These are phyloP conservation scores for Thecocarcelia acutangulata DNA, from an alignment of 2,888 invertebrate genomes.

Conservation along the genomic window DNA sequence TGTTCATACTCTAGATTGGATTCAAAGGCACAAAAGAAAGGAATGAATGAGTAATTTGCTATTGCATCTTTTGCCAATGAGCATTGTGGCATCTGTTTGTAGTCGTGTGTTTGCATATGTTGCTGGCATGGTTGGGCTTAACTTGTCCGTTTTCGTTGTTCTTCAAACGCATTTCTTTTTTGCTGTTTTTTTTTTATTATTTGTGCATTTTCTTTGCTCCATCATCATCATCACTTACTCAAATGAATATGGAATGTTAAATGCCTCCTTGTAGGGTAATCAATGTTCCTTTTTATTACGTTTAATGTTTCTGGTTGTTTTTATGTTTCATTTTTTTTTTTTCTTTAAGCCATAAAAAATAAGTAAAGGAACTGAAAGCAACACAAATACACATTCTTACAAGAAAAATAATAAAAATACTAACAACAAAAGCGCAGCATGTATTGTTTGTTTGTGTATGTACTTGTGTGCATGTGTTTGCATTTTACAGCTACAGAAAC, in stretches of 20 bases:
- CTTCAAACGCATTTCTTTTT: background rate
- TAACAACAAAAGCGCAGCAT: conserved; percentile 27
- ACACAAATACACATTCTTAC: background rate
- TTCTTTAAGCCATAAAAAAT: conserved; percentile 35
- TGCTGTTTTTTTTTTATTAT: background rate
- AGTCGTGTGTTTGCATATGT: conserved; percentile 12
- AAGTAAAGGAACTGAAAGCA: conserved; percentile 30
- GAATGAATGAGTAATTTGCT: conserved; percentile 42
- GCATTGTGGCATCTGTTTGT: conserved; percentile 31
- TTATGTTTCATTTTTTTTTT: conserved; percentile 15
- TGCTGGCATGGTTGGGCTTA: conserved; percentile 28
- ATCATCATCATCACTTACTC: conserved; percentile 67
- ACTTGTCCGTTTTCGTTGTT: conserved; percentile 33
- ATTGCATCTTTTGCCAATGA: conserved; percentile 8
- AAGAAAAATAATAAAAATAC: conserved; percentile 31
- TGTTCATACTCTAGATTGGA: conserved; percentile 36
- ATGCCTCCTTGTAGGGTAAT: conserved; percentile 66
- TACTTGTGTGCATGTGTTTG: conserved; percentile 4
- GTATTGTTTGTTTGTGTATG: conserved; percentile 1
- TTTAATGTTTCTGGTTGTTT: conserved; percentile 50
- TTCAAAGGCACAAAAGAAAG: conserved; percentile 46
- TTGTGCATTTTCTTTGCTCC: conserved; percentile 32
- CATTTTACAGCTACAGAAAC: conserved; percentile 49
- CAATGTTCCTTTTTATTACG: conserved; percentile 62
- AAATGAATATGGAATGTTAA: conserved; percentile 66